Evolutionary conservation across 2,113 vertebrate genomes (phyloP).

Genomic region (Laterallus jamaicensis): DNA sequence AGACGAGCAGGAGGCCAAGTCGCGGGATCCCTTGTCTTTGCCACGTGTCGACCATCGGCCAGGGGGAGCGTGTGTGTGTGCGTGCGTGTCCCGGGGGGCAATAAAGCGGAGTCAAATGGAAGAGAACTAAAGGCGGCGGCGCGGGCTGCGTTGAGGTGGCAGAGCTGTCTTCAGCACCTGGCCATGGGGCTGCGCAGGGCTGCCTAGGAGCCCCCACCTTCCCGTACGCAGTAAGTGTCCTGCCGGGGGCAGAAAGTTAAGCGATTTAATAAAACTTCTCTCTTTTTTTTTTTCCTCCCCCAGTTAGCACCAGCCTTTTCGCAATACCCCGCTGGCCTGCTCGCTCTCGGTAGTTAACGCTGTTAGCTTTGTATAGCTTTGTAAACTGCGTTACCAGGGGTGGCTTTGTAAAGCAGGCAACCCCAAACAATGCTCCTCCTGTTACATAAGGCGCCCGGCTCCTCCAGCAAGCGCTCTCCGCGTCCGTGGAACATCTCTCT

Average conservation of each 20-base stretch:
- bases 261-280: neutral
- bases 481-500: conserved; percentile 75
- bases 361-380: conserved; percentile 66
- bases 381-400: conserved; percentile 73
- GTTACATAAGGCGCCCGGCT: conserved; percentile 75
- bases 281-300: neutral
- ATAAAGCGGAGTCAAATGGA: conserved; percentile 23
- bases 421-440: conserved; percentile 75
- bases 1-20: conserved; percentile 1
- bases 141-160: neutral
- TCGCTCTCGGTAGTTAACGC: conserved; percentile 8
- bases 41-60: neutral
- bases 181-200: conserved; percentile 54
- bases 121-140: conserved; percentile 19
- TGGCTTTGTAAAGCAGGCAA: conserved; percentile 61
- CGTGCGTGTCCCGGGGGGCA: neutral
- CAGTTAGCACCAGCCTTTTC: neutral
- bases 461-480: conserved; percentile 41
- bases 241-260: neutral
- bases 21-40: conserved; percentile 16
- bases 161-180: conserved; percentile 79
- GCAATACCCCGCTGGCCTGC: neutral
- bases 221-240: conserved; percentile 68
- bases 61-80: too few species aligned
- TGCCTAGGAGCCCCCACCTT: conserved; percentile 57